Conservation (phyloP, 2,888 invertebrate species). For the Exephanes ischioxanthus region DNA sequence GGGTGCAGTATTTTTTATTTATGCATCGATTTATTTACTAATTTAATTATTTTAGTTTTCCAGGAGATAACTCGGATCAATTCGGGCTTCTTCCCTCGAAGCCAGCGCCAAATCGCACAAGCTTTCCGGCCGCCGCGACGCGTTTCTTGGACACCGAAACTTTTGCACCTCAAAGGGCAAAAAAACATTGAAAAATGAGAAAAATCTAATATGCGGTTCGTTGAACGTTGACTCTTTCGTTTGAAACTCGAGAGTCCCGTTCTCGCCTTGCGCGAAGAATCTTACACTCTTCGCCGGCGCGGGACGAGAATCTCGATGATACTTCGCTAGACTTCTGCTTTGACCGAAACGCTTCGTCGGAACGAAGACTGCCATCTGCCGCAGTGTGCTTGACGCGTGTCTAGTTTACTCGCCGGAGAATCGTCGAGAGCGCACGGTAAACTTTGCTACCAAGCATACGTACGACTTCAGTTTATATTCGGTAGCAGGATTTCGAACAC, state of each 20-base stretch:
- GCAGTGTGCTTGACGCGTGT: not conserved
- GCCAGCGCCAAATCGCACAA: not conserved
- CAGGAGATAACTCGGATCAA: not conserved
- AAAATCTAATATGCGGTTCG: not conserved
- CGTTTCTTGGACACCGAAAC: not conserved
- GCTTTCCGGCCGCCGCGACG: not conserved
- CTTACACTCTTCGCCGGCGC: not conserved
- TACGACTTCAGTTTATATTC: not conserved
- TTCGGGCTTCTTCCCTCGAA: not conserved
- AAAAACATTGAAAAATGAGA: not conserved
- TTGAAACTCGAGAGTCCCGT: not conserved
- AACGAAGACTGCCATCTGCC: conserved; percentile 7
- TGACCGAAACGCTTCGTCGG: not conserved
- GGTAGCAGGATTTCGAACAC: not conserved
- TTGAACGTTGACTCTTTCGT: not conserved
- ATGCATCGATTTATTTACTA: no score
- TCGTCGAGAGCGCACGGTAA: not conserved
- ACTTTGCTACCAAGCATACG: not conserved
- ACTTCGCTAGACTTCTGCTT: not conserved
- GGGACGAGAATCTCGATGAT: not conserved
- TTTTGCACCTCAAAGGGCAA: not conserved
- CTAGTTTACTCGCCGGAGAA: not conserved
- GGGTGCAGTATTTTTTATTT: no score
- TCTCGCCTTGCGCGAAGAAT: not conserved
- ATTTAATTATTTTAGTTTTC: not conserved